Conservation (phyloP, 2,797 vertebrate species). For the Calcarius lapponicus region DNA sequence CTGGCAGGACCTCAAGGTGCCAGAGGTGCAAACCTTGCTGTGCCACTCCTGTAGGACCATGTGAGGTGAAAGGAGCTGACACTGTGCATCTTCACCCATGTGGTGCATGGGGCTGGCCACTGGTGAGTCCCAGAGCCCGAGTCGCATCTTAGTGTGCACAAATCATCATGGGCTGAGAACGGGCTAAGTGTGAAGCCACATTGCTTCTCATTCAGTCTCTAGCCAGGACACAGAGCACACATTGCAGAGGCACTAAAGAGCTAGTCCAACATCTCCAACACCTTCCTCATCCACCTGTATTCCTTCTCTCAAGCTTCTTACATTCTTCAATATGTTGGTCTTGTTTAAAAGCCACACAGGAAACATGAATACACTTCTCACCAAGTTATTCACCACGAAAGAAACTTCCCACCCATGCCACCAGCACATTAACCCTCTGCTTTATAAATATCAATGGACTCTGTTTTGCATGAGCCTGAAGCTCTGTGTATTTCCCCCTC, state of each 20-base stretch:
- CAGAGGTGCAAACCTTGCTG: neutral
- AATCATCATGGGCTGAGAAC: neutral
- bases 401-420: neutral
- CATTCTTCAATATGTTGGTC: neutral
- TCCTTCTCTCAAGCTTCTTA: neutral
- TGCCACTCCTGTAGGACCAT: too few relatives aligned
- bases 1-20: neutral
- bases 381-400: neutral
- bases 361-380: neutral
- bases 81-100: neutral
- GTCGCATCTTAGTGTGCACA: neutral
- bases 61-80: neutral
- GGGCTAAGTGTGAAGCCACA: neutral
- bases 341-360: neutral
- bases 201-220: neutral
- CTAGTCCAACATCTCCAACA: neutral
- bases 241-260: neutral
- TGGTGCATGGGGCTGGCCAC: neutral
- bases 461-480: neutral
- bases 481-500: neutral
- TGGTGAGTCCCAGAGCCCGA: neutral
- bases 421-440: fast-evolving
- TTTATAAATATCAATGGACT: neutral
- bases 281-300: neutral
- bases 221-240: neutral